phyloP scores from a whole-genome alignment of 2,888 invertebrate genomes.

The Drosophila neonasuta region DNA sequence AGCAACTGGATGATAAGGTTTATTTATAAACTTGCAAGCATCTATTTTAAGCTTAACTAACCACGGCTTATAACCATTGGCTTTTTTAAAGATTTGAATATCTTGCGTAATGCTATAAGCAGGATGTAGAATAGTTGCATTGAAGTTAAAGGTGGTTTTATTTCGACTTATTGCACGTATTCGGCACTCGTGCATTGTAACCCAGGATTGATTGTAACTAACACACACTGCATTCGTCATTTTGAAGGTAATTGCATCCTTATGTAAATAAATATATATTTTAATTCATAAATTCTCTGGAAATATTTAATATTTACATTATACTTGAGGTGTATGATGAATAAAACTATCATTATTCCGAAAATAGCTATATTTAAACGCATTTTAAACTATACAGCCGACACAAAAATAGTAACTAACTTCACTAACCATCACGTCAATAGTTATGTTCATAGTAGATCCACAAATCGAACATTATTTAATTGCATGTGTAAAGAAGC shows the following conservation, averaged over 20 bases:
- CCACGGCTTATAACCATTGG: conserved; percentile 43
- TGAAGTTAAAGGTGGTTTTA: conserved; percentile 21
- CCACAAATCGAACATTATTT: too few species aligned
- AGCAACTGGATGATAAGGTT: conserved; percentile 16
- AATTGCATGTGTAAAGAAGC: too few species aligned
- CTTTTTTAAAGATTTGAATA: conserved; percentile 15
- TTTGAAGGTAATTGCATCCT: conserved; percentile 42
- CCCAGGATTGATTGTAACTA: conserved; percentile 44
- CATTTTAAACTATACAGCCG: too few species aligned
- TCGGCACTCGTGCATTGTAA: conserved; percentile 37
- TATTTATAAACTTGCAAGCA: conserved; percentile 17
- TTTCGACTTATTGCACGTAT: conserved; percentile 31
- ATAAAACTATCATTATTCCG: too few species aligned
- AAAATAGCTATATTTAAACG: too few species aligned
- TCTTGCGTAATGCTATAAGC: background rate
- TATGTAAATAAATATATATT: too few species aligned
- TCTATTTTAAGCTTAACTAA: conserved; percentile 4
- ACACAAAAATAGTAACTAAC: too few species aligned
- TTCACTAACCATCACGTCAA: too few species aligned
- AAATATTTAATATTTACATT: too few species aligned
- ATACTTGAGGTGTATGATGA: too few species aligned
- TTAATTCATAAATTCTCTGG: too few species aligned
- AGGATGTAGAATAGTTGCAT: conserved; percentile 20
- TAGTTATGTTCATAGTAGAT: too few species aligned
- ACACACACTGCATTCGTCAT: conserved; percentile 45